Base-by-base conservation (phyloP, 2,888 invertebrate species). In the Gymnocheta viridis region DNA sequence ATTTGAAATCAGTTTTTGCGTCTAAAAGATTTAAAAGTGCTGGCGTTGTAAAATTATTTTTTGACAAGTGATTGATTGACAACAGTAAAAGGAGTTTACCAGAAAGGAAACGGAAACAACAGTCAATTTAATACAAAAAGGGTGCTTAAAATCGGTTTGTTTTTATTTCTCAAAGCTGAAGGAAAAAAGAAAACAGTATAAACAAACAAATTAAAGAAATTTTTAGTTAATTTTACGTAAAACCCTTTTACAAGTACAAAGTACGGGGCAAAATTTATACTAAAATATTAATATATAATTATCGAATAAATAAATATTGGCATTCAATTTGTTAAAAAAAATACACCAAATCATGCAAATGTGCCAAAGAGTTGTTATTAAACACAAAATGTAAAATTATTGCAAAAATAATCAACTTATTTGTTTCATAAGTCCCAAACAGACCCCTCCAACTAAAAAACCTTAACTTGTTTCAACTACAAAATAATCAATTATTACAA, bases 281-380 rank as follows among this genome's bases (percentile, higher is more conserved):
- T 9, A 41, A 29, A 19, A 29, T 14, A 14, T 10, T 19, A n/a
- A n/a, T n/a, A n/a, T n/a, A n/a, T n/a, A n/a, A n/a, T 69, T 17
- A 19, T 2, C 1, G 17, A 58, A 69, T 4, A 38, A 70, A 70
- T 17, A 22, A 29, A 66, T 9, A 47, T 58, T 67, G 69, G 60
- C 69, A 58, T 29, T 9, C 2, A 12, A 12, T 44, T 41, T 24
- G 29, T 6, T 12, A 44, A 38, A n/a, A 17, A 56, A 24, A 27
- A n/a, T 17, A 9, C 27, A 22, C 35, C 6, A 38, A 10, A 17
- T 17, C 12, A 27, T 54, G 22, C 38, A 44, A 64, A 32, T 56
- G 79, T 79, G 79, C 79, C 79, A 79, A 79, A 72, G 44, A 22
- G 17, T n/a, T 47, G 7, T 14, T 51, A 67, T 19, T n/a, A 58